Evolutionary conservation across 2,113 vertebrate species (phyloP).

Genomic region (Theropithecus gelada): DNA sequence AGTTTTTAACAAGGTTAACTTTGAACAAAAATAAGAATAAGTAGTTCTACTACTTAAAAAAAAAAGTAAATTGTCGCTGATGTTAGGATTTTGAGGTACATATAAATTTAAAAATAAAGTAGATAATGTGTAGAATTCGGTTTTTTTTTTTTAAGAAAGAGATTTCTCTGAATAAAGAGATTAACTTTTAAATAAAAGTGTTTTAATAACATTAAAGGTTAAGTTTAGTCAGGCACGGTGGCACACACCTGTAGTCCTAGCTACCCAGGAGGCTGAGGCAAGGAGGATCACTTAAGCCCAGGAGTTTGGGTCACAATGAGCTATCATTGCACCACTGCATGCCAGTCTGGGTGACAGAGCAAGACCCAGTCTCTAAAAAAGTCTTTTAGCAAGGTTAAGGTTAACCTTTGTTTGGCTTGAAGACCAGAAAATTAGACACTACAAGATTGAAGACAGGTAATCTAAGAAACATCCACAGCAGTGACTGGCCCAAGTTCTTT

Average conservation of each 20-base stretch:
- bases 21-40: background rate
- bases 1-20: background rate
- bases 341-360: too few species aligned
- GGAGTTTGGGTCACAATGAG: background rate
- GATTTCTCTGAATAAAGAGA: background rate
- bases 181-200: background rate
- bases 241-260: background rate
- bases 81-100: background rate
- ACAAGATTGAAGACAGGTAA: too few species aligned
- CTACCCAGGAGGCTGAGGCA: background rate
- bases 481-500: too few species aligned
- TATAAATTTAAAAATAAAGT: background rate
- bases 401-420: too few species aligned
- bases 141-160: slow-evolving; percentile 13
- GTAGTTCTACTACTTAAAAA: background rate
- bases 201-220: slow-evolving; percentile 1
- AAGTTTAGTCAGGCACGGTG: background rate
- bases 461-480: too few species aligned
- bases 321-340: too few species aligned
- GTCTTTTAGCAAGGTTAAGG: too few species aligned
- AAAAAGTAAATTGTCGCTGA: background rate
- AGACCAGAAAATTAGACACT: too few species aligned
- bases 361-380: too few species aligned
- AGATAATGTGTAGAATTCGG: background rate
- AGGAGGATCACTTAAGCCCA: background rate